These are phyloP conservation scores for Eupithecia insigniata DNA, from an alignment of 2,888 invertebrate species.

Conservation along the genomic window DNA sequence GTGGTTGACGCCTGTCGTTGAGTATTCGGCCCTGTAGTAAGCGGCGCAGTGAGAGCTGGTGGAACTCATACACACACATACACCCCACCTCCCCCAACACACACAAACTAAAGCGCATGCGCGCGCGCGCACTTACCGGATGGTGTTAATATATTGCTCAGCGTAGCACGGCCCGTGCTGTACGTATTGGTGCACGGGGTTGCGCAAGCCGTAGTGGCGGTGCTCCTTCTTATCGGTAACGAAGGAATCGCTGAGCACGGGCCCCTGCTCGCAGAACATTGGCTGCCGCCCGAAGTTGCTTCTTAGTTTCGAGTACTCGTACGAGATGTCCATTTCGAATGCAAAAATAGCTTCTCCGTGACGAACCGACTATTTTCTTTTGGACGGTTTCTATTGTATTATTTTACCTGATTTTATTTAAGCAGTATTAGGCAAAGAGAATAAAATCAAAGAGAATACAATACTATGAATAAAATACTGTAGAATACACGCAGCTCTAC, in stretches of 20 bases:
- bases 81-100: constrained; percentile 53
- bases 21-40: constrained; percentile 64
- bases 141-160: constrained; percentile 84
- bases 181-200: constrained; percentile 80
- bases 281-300: constrained; percentile 77
- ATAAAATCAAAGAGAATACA: too few relatives aligned
- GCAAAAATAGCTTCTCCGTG: not conserved
- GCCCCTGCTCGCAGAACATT: constrained; percentile 76
- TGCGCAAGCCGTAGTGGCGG: constrained; percentile 73
- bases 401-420: too few relatives aligned
- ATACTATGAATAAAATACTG: too few relatives aligned
- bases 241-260: constrained; percentile 66
- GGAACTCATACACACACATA: not conserved
- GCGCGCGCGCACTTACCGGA: constrained; percentile 54
- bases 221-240: constrained; percentile 58
- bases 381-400: not conserved
- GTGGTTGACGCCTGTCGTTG: constrained; percentile 86
- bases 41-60: not conserved
- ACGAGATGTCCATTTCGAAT: constrained; percentile 49
- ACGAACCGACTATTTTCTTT: not conserved
- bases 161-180: constrained; percentile 74
- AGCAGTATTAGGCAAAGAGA: too few relatives aligned
- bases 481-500: too few relatives aligned
- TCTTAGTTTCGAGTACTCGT: constrained; percentile 74
- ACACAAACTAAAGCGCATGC: accelerated